These are phyloP conservation scores for Girardinus metallicus DNA, from an alignment of 2,797 vertebrate genomes.

Conservation along the genomic window DNA sequence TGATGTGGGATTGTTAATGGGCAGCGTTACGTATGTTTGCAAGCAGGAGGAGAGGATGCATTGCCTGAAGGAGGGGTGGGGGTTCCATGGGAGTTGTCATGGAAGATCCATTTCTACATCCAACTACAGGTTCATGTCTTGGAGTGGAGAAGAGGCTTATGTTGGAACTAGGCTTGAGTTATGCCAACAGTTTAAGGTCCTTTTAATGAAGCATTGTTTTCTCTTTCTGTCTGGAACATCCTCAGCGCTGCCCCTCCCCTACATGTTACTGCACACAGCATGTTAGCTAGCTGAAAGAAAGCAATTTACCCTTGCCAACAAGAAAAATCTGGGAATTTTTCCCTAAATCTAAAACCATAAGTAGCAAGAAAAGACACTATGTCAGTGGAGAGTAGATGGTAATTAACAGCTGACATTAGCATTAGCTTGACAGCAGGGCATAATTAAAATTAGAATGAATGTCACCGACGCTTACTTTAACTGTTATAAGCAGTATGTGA, in stretches of 20 bases:
- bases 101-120: conserved; percentile 17
- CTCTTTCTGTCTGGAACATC: not conserved
- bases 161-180: not conserved
- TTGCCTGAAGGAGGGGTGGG: not conserved
- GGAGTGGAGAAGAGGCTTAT: not conserved
- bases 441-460: not conserved
- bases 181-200: not conserved
- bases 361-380: not conserved
- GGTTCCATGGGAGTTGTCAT: conserved; percentile 20
- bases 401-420: not conserved
- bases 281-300: not conserved
- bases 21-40: conserved; percentile 54
- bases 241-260: not conserved
- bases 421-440: not conserved
- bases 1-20: conserved; percentile 55
- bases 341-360: not conserved
- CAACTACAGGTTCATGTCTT: conserved; percentile 15
- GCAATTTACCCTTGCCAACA: not conserved
- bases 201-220: not conserved
- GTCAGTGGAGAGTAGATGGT: not conserved
- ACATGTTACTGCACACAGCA: not conserved
- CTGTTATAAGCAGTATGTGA: not conserved
- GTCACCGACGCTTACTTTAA: not conserved
- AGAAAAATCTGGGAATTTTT: not conserved
- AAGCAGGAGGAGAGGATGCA: conserved; percentile 31